These are phyloP conservation scores for Ellobius talpinus DNA, from an alignment of 2,113 vertebrate species.

Conservation along the genomic window DNA sequence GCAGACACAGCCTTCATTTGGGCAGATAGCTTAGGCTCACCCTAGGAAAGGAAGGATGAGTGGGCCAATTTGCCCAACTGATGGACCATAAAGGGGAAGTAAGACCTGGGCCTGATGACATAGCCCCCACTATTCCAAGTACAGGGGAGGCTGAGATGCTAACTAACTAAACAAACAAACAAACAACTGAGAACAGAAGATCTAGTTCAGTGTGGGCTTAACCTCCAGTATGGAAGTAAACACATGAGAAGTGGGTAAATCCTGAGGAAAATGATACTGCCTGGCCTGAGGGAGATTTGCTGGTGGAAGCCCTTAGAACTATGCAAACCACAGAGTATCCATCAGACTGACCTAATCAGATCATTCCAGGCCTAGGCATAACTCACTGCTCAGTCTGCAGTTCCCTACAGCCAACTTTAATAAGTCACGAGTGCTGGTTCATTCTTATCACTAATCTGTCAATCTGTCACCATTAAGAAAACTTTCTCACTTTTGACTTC, in stretches of 20 bases:
- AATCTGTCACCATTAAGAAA: fast-evolving
- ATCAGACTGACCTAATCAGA: not conserved
- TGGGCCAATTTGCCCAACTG: not conserved
- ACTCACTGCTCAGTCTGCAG: not conserved
- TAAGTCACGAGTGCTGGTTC: not conserved
- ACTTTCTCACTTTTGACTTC: not conserved
- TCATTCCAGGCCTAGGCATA: not conserved
- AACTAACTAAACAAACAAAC: not conserved
- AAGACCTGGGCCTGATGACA: not conserved
- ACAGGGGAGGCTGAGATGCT: not conserved
- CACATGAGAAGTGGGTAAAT: not conserved
- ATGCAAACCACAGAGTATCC: not conserved
- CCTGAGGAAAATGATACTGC: not conserved
- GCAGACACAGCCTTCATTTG: constrained; percentile 98
- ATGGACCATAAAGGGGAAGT: not conserved
- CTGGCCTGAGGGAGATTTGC: not conserved
- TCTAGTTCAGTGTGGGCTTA: not conserved
- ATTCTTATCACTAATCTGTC: not conserved
- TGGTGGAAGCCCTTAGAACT: not conserved
- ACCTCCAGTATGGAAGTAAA: not conserved
- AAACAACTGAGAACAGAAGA: too few species aligned
- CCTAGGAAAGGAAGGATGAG: constrained; percentile 82
- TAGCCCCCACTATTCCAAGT: not conserved
- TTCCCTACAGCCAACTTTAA: not conserved
- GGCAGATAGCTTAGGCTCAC: constrained; percentile 94